Evolutionary conservation across 1,140 invertebrate species (phyloP).

Genomic region (Elysia chlorotica): DNA sequence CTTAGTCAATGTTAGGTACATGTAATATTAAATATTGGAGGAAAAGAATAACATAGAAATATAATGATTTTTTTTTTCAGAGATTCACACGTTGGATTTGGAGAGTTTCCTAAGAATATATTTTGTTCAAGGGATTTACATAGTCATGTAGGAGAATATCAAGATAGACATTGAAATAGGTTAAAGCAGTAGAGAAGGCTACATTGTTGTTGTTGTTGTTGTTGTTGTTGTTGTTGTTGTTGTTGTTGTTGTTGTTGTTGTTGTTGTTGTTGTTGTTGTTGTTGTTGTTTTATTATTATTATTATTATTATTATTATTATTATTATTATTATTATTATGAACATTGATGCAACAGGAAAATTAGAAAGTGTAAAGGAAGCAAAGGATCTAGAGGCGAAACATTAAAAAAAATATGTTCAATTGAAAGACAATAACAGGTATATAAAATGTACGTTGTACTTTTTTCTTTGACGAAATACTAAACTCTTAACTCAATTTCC

Average conservation of each 20-base stretch:
- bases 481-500: background rate
- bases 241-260: background rate
- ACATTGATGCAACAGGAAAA: background rate
- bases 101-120: conserved; percentile 13
- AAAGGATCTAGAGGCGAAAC: background rate
- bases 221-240: background rate
- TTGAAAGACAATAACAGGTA: background rate
- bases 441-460: background rate
- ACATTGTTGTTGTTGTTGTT: background rate
- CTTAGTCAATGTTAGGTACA: too few relatives aligned
- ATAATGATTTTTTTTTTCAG: conserved; percentile 22
- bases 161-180: background rate
- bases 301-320: too few relatives aligned
- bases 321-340: background rate
- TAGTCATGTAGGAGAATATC: background rate
- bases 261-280: background rate
- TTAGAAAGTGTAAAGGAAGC: background rate
- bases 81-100: background rate
- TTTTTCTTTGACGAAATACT: background rate
- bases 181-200: background rate
- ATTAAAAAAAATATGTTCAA: background rate
- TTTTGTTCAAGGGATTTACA: background rate
- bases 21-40: background rate
- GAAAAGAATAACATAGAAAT: background rate
- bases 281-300: background rate